Base-by-base conservation (phyloP, 2,113 vertebrate species). In the Phalacrocorax brasilianus region DNA sequence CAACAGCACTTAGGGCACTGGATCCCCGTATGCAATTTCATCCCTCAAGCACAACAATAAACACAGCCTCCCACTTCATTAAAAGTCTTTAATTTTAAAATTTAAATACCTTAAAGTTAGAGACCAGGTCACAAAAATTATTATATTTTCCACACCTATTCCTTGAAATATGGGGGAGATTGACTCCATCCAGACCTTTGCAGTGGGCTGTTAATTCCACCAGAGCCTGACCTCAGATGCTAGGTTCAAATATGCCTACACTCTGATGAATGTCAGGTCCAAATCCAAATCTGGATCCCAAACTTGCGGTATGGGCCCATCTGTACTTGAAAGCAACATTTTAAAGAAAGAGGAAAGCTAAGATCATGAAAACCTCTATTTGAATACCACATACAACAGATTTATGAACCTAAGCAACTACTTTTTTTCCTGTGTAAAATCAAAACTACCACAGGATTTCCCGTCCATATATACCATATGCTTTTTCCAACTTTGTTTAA, bases 391-490 rank as follows among this genome's bases (percentile, higher is more conserved):
- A 79, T 74, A 82, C 91, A 94, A 88, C 66, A 95, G 95, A 97
- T 96, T 95, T 96, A 96, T 89, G 74, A 92, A 96, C 84, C 55
- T 53, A 85, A 92, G 83, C 27, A 82, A 76, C 58, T 78, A 44
- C 15, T 45, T 91, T 95, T 77, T 88, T 75, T 66, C 55, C 75
- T 92, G 56, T 66, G 42, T 75, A 79, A 91, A 97, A 82, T 95
- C 77, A 92, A 92, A 95, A 88, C 84, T 96, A 76, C 86, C 86
- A 73, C 95, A 96, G 89, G 94, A 93, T 95, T 95, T 96, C 95
- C 94, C 81, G 6, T 87, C 84, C 91, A 70, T 88, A 84, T 38
- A 92, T 63, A 79, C 93, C 91, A 96, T 90, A 93, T 95, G 88
- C 78, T 85, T 96, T 92, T 40, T 7, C 70, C 70, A 88, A 76